These are phyloP conservation scores for Hippoglossus stenolepis DNA, from an alignment of 2,113 vertebrate genomes.

Conservation along the genomic window DNA sequence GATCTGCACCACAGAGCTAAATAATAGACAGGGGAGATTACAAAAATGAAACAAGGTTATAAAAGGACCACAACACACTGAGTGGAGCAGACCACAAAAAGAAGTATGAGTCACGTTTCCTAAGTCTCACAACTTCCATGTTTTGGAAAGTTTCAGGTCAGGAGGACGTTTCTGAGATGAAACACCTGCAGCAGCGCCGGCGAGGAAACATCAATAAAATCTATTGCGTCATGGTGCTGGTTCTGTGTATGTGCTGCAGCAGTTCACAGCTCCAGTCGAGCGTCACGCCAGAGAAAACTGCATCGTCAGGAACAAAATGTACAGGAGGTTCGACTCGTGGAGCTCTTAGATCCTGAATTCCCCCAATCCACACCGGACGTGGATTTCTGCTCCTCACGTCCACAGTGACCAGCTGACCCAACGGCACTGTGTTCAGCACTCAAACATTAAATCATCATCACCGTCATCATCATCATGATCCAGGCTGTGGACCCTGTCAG, in stretches of 20 bases:
- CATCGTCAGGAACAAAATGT: too few relatives aligned
- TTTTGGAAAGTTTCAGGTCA: neutral
- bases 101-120: neutral
- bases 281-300: too few relatives aligned
- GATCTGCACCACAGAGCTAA: neutral
- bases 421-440: slow-evolving; percentile 29
- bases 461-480: slow-evolving; percentile 27
- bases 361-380: slow-evolving; percentile 12
- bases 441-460: slow-evolving; percentile 48
- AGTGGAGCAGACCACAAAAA: neutral
- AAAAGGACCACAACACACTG: neutral
- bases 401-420: slow-evolving; percentile 30
- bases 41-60: neutral
- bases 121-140: neutral
- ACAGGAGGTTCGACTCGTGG: too few relatives aligned
- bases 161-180: neutral
- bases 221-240: neutral
- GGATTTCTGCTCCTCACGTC: slow-evolving; percentile 1
- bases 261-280: too few relatives aligned
- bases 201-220: neutral
- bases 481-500: slow-evolving; percentile 41
- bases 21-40: neutral
- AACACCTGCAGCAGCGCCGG: neutral
- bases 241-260: neutral
- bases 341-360: too few relatives aligned